Percentiles rank a stretch among this genome's conserved stretches.
These are phyloP conservation scores for Tylochromis polylepis DNA, from an alignment of 2,113 vertebrate genomes.

Conservation along the genomic window DNA sequence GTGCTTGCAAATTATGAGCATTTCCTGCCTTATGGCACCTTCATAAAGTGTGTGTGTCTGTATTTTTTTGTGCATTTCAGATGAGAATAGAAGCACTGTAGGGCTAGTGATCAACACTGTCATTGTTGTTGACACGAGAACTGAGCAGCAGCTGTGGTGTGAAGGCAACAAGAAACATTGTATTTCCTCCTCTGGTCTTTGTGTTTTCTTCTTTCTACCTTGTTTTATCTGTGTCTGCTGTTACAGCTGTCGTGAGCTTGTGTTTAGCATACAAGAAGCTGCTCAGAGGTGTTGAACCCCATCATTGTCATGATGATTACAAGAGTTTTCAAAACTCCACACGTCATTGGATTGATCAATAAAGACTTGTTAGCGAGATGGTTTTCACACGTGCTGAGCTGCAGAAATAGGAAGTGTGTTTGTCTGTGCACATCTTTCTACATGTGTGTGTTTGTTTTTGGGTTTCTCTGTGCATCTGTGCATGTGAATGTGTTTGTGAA, in stretches of 20 bases:
- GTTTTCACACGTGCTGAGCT: neutral
- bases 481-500: neutral
- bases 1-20: neutral
- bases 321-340: neutral
- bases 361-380: neutral
- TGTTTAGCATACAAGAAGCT: neutral
- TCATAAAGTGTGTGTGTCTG: neutral
- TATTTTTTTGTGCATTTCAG: neutral
- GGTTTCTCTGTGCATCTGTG: neutral
- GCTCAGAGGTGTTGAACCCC: neutral
- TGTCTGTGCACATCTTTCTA: neutral
- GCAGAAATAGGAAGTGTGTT: neutral
- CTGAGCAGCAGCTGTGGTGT: neutral
- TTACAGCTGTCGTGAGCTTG: neutral
- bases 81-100: neutral
- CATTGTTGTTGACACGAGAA: neutral
- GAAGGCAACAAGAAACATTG: neutral
- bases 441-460: neutral
- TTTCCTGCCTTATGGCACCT: neutral
- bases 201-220: neutral
- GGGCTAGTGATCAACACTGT: neutral
- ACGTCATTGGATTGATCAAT: conserved; percentile 6
- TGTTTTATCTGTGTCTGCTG: neutral
- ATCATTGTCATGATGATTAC: neutral
- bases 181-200: neutral